Base-by-base conservation (phyloP, 2,797 vertebrate species). In the Gallinago stenura region DNA sequence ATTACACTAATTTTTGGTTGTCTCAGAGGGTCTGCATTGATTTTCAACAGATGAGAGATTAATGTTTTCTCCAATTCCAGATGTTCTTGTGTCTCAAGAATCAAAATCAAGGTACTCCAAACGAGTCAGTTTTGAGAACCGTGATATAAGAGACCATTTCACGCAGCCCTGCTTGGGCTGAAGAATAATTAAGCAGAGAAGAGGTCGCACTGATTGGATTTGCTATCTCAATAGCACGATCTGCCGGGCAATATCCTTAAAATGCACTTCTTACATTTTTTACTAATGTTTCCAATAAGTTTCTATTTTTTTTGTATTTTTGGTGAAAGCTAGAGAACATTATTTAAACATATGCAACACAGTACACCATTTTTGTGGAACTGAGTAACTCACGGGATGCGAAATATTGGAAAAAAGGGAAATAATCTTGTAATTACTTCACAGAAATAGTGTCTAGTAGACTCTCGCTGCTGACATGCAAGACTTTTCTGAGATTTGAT, bases 371-470 rank as follows among this genome's bases (percentile, higher is more conserved):
- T 89, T 91, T 20, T 61, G 45, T 50, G 19, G 24, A 58, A 62
- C 31, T 22, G 35, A 70, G 26, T 65, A 83, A 83, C 39, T 61
- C 45, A 37, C 9, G 11, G 19, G 26, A 81, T 62, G 57, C 7
- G 76, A 66, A 90, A 41, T 72, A 61, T 21, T 0, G 5, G 33
- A 41, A 89, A 83, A 77, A 77, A 35, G 20, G 8, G 15, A 90
- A 93, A 83, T n/a, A 72, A 73, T 75, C 43, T 68, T 75, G 79
- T 76, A 91, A 89, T 45, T 84, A 26, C 33, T 83, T 90, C 56
- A 88, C 43, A 82, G 80, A 86, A 90, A 79, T 35, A 89, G 18
- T 6, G 13, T 61, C 53, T 37, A 68, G 37, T 50, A 58, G 56
- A 70, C 22, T 90, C n/a, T 66, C 18, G 4, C 60, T 88, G 56